These are phyloP conservation scores for Apodemia hepburni DNA, from an alignment of 2,888 invertebrate species.

Conservation along the genomic window DNA sequence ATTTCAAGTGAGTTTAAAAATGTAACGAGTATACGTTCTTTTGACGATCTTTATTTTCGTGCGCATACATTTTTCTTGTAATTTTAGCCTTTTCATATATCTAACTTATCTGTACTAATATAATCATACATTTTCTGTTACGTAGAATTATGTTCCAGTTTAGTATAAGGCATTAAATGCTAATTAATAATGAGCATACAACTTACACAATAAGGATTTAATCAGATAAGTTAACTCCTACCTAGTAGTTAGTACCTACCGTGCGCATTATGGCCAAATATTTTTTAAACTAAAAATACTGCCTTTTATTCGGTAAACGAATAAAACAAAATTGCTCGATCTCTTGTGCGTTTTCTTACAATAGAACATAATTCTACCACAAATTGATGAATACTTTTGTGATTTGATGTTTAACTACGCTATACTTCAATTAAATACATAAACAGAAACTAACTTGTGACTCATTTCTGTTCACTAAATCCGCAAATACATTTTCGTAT, in stretches of 20 bases:
- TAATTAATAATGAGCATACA: too few species aligned
- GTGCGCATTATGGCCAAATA: too few species aligned
- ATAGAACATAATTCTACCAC: not conserved
- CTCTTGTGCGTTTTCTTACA: not conserved
- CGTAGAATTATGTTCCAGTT: not conserved
- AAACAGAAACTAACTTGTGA: not conserved
- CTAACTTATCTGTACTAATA: not conserved
- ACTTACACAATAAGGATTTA: too few species aligned
- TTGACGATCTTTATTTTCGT: not conserved
- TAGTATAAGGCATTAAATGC: not conserved
- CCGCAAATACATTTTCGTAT: slow-evolving; percentile 1
- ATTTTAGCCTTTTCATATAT: not conserved
- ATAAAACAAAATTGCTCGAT: not conserved
- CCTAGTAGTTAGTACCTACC: too few species aligned
- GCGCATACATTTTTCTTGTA: not conserved
- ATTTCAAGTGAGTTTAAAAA: slow-evolving; percentile 58
- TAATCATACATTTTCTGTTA: not conserved
- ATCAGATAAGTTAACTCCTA: too few species aligned
- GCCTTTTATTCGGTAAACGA: not conserved
- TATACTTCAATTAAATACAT: not conserved
- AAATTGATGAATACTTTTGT: not conserved
- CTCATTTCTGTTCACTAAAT: not conserved
- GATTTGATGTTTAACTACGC: not conserved
- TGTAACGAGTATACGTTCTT: not conserved
- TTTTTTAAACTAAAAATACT: not conserved